These are phyloP conservation scores for Acronicta alni DNA, from an alignment of 2,888 invertebrate genomes.

Conservation along the genomic window DNA sequence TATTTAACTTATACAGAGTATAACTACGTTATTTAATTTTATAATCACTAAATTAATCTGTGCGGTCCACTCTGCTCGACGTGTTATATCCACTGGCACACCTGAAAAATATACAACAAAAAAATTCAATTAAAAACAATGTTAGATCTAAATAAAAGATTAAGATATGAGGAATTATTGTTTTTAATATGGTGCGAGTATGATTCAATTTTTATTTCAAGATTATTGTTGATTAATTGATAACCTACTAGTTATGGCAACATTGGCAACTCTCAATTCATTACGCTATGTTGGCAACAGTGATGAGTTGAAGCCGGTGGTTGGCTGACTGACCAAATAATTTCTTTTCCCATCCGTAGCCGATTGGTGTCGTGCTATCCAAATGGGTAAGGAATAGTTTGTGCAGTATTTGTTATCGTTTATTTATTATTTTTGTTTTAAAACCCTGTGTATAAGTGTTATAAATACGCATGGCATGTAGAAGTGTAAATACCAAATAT, in stretches of 20 bases:
- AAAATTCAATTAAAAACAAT: no score
- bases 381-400: slow-evolving; percentile 88
- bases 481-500: slow-evolving; percentile 69
- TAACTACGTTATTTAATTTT: no score
- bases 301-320: slow-evolving; percentile 75
- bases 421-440: slow-evolving; percentile 66
- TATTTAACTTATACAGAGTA: no score
- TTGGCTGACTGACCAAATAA: slow-evolving; percentile 74
- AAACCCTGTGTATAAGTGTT: slow-evolving; percentile 72
- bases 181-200: no score
- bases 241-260: slow-evolving; percentile 54
- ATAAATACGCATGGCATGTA: slow-evolving; percentile 58
- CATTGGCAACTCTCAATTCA: slow-evolving; percentile 64
- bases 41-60: no score
- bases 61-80: no score
- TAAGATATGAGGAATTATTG: no score
- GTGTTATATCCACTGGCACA: no score
- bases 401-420: slow-evolving; percentile 74
- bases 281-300: slow-evolving; percentile 71
- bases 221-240: background rate
- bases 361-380: slow-evolving; percentile 89
- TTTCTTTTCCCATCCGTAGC: slow-evolving; percentile 89
- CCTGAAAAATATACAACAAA: no score
- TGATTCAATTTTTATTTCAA: background rate
- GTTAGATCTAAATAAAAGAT: no score